phyloP scores from a whole-genome alignment of 2,113 vertebrate genomes.

The Sardina pilchardus region DNA sequence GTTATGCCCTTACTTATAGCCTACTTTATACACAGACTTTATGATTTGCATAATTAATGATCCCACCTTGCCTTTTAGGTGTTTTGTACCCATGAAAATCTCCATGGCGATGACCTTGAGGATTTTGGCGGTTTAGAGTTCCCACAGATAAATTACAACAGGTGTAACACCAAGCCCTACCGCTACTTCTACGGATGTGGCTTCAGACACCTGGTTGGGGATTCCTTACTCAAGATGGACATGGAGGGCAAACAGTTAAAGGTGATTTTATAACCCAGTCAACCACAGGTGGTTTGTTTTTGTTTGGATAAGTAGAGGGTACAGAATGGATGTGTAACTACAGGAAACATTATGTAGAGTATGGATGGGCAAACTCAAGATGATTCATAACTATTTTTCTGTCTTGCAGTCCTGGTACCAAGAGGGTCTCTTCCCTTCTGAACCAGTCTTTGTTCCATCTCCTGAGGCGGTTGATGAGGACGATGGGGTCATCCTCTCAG shows the following conservation, averaged over 20 bases:
- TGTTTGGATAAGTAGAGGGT: too few relatives aligned
- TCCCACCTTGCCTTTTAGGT: conserved; percentile 69
- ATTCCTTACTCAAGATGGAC: conserved; percentile 89
- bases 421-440: conserved; percentile 87
- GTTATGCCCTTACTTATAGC: too few relatives aligned
- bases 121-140: conserved; percentile 86
- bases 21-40: background rate
- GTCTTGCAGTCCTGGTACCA: conserved; percentile 81
- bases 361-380: background rate
- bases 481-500: conserved; percentile 86
- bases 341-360: background rate
- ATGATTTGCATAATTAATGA: background rate
- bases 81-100: conserved; percentile 84
- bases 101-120: conserved; percentile 76
- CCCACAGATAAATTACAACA: conserved; percentile 87
- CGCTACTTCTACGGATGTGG: conserved; percentile 90
- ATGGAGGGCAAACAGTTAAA: conserved; percentile 81
- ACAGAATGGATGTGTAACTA: background rate
- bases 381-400: background rate
- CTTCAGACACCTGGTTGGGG: conserved; percentile 82
- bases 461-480: conserved; percentile 82
- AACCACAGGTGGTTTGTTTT: too few relatives aligned
- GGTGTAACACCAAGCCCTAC: conserved; percentile 78
- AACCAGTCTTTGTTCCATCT: conserved; percentile 87
- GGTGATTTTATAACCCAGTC: conserved; percentile 60